Base-by-base conservation (phyloP, 2,888 invertebrate species). In the Strigamia crassipes region DNA sequence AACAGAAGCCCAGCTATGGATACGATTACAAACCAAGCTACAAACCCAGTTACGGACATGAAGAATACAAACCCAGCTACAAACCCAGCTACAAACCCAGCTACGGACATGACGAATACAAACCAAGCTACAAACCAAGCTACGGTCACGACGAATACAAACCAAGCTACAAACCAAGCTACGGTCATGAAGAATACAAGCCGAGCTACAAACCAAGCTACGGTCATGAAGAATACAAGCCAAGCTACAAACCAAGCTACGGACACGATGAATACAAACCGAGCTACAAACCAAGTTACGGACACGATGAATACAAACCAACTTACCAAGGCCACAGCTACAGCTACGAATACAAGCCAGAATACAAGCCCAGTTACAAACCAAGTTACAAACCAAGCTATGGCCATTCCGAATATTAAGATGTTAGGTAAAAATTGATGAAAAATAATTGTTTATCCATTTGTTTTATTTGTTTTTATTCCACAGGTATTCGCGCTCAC, bases 41-140 rank as follows among this genome's bases (percentile, higher is more conserved):
- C 81, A 61, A 81, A 38, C 81, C 81, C 31, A 79, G 79, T 41
- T 79, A 79, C 78, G 78, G 78, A n/a, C 78, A 78, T 21, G 78
- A 78, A 15, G 80, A 80, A 80, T 80, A 80, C 80, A 80, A 81
- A 66, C 81, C 81, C 1, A 38, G 38, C 41, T 81, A 81, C 80
- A 80, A 81, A 66, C 81, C 81, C 1, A 38, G 38, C 41, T 81
- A 81, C 81, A 61, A 81, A 66, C 81, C 81, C n/a, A 79, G 41
- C 8, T 79, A 79, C n/a, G 79, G 79, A 15, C 42, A 79, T 42
- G 79, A 79, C 0, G 73, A 73, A 31, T 78, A 42, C 78, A 78
- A 78, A 78, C 78, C 78, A 21, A 78, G 78, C 18, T 78, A 78
- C 78, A 78, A 78, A 41, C 78, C 78, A 8, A 38, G 27, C 31